Evolutionary conservation across 2,888 invertebrate genomes (phyloP).

Genomic region (Tinea pellionella): DNA sequence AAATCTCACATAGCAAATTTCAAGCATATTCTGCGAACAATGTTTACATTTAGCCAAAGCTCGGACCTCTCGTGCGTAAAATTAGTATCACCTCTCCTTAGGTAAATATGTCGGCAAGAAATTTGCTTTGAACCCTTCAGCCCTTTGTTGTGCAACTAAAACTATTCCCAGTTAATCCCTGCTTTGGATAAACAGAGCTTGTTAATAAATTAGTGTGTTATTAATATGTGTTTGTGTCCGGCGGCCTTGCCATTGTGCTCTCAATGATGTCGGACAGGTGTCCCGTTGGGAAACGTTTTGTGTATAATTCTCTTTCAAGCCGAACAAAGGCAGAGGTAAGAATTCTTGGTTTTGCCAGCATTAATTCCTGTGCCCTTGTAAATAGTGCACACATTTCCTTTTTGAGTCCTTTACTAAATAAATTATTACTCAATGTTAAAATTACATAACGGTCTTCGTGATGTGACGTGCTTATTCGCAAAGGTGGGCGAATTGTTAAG

Average conservation of each 20-base stretch:
- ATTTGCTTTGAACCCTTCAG: slow-evolving; percentile 67
- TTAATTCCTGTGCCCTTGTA: slow-evolving; percentile 25
- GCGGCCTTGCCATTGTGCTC: slow-evolving; percentile 37
- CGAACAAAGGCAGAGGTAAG: slow-evolving; percentile 54
- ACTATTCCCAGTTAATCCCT: slow-evolving; percentile 68
- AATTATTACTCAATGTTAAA: slow-evolving; percentile 3
- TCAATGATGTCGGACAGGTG: slow-evolving; percentile 51
- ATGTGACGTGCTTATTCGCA: not conserved
- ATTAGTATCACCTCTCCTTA: slow-evolving; percentile 67
- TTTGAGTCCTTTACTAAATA: slow-evolving; percentile 26
- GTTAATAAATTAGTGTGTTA: slow-evolving; percentile 69
- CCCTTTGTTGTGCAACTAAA: slow-evolving; percentile 69
- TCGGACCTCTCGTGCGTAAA: slow-evolving; percentile 64
- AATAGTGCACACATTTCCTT: slow-evolving; percentile 50
- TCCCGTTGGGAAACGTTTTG: slow-evolving; percentile 47
- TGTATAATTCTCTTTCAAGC: slow-evolving; percentile 38
- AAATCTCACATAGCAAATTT: slow-evolving; percentile 28
- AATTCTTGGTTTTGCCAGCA: slow-evolving; percentile 31
- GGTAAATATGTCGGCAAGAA: slow-evolving; percentile 70
- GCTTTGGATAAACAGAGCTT: slow-evolving; percentile 59
- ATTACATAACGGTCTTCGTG: not conserved
- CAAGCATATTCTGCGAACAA: slow-evolving; percentile 34
- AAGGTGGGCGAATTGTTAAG: not conserved
- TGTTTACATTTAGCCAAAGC: slow-evolving; percentile 33
- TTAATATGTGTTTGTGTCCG: slow-evolving; percentile 56